phyloP scores from a whole-genome alignment of 2,797 vertebrate genomes.

The Callimico goeldii region DNA sequence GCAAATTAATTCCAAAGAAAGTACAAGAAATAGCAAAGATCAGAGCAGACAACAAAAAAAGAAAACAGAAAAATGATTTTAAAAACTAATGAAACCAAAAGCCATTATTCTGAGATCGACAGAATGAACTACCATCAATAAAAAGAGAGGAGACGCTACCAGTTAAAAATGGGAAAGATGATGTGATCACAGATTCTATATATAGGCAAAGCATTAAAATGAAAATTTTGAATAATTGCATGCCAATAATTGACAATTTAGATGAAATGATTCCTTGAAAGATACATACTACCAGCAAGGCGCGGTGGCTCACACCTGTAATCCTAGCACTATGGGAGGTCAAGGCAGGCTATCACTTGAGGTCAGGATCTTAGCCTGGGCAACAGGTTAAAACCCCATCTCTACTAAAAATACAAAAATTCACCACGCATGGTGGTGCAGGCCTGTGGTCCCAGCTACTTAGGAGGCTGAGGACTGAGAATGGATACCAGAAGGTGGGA shows the following conservation, averaged over 20 bases:
- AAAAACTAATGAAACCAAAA: neutral
- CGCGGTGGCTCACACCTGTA: neutral
- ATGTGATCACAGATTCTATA: neutral
- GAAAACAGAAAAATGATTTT: neutral
- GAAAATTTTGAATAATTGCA: neutral
- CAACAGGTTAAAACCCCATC: neutral
- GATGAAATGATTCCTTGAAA: neutral
- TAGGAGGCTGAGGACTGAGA: neutral
- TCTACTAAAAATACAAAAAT: neutral
- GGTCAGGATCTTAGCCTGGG: neutral
- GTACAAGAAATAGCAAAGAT: neutral
- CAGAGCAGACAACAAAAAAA: neutral
- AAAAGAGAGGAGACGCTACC: neutral
- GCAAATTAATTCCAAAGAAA: neutral
- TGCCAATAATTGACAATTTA: neutral
- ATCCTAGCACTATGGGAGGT: neutral
- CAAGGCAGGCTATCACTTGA: neutral
- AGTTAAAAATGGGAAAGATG: neutral
- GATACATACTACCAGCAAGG: neutral
- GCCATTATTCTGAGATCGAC: neutral
- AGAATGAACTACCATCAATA: neutral
- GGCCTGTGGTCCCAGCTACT: neutral
- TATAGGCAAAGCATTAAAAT: neutral
- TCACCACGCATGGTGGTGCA: fast-evolving
- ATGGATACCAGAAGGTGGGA: fast-evolving